Base-by-base conservation (phyloP, 2,888 invertebrate genomes). In the Drymonia ruficornis region DNA sequence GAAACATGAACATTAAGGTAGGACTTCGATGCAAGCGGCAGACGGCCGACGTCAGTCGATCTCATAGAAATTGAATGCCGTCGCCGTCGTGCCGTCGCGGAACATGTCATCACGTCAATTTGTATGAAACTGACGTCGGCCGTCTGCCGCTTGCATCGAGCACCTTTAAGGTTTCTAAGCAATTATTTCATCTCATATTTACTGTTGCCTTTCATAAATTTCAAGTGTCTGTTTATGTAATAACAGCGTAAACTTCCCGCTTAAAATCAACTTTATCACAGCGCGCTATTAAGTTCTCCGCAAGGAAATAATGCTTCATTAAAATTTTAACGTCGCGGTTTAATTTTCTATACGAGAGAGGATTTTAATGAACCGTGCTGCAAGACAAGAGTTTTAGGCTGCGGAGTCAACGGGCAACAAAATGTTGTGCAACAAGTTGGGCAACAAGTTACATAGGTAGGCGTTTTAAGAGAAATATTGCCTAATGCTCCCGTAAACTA, bases 261-360 rank as follows among this genome's bases (percentile, higher is more conserved):
- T 61, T 55, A 54, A 60, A 60, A 61, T 72, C 65, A 78, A 77
- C 64, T 78, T 80, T 81, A 83, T 81, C 73, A 74, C 80, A 61
- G 66, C 58, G 49, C 62, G 76, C 78, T 76, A 77, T 83, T 81
- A 83, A 81, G 75, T 78, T 80, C 78, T 70, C 74, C 72, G 63
- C 76, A 59, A 73, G 76, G 72, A 77, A 81, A 83, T 81, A 81
- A 79, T 72, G 78, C 79, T 83, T 83, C 83, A 80, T 83, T 84
- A 83, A 82, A 83, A 81, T 79, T 78, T 80, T 72, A 36, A 80
- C 75, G 70, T 69, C 62, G 72, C 62, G 72, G 67, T 79, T 81
- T 79, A 80, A 83, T 83, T 83, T 83, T 83, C 76, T 79, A 80
- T 75, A 74, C 78, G 69, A 66, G 65, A 60, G 61, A 68, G 65